Evolutionary conservation across 1,140 invertebrate genomes (phyloP), one percentile per base, ranked within the genome.

Genomic region (Sitodiplosis mosellana): DNA sequence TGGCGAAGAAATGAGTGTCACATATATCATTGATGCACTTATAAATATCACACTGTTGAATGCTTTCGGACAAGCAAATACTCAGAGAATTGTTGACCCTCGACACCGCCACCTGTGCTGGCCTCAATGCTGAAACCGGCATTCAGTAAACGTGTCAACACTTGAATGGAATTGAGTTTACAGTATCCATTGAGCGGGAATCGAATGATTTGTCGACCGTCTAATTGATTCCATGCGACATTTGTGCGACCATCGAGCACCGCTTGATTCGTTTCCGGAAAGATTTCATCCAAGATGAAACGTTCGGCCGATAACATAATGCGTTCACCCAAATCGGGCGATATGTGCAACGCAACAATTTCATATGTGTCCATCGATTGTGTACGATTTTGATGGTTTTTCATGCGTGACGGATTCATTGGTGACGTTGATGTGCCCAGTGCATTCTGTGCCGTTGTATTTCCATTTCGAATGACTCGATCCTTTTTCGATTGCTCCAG

Each of bases 171-270:
- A 61, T 90, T 92, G 20, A 93, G 66, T 60, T 92, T 91, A 66
- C 86, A 91, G 64, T 88, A 92, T 50, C 88, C 87, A 63, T 93
- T 93, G 11, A 93, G 67, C 2, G 88, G 88, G 60, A 92, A 92
- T 40, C 89, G 71, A 46, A 91, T 87, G 10, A 91, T 82, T 65
- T 88, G 84, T 33, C 81, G 74, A 37, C 78, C 75, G 64, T 91
- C 87, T 51, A 81, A 77, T 54, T 87, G 78, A 56, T 86, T 85
- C 81, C 86, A 90, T 17, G 82, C 75, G 21, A 81, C 83, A 20
- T 80, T 80, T 22, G 80, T 83, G 22, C 86, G 69, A 8, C 79
- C 78, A 57, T 89, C 85, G 67, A 88, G 78, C 38, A 87, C 73
- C 0, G 82, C 83, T 56, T 88, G 82, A 50, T 78, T 81, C 12